phyloP scores from a whole-genome alignment of 1,140 invertebrate genomes.

The Maniola jurtina region DNA sequence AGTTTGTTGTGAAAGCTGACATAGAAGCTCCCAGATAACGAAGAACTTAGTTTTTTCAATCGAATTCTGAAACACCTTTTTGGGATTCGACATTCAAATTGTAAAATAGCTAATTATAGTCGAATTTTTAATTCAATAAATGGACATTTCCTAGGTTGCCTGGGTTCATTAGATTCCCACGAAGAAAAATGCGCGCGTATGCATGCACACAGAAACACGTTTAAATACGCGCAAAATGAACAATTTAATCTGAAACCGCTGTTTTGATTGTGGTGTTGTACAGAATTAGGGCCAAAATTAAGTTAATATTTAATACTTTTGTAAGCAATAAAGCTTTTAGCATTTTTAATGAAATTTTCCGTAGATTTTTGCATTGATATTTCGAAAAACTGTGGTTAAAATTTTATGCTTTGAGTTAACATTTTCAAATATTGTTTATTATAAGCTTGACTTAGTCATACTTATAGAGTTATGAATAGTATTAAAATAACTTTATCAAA shows the following conservation, averaged over 20 bases:
- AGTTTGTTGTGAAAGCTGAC: conserved; percentile 58
- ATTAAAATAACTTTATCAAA: background rate
- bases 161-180: too few relatives aligned
- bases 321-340: background rate
- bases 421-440: background rate
- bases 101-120: too few relatives aligned
- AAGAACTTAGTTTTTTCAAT: conserved; percentile 15
- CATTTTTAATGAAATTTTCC: background rate
- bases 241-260: too few relatives aligned
- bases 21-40: conserved; percentile 65
- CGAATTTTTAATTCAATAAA: too few relatives aligned
- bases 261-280: too few relatives aligned
- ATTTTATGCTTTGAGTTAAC: background rate
- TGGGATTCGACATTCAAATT: too few relatives aligned
- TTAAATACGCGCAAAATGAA: too few relatives aligned
- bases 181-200: too few relatives aligned
- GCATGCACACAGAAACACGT: too few relatives aligned
- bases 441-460: background rate
- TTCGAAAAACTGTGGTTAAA: background rate
- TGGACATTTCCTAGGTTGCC: too few relatives aligned
- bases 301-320: background rate
- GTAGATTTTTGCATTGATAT: background rate
- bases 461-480: background rate
- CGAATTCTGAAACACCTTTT: too few relatives aligned
- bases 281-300: background rate